These are phyloP conservation scores for Zoanthus solanderi DNA, from an alignment of 92 coral and sea anemone genomes.

Conservation along the genomic window DNA sequence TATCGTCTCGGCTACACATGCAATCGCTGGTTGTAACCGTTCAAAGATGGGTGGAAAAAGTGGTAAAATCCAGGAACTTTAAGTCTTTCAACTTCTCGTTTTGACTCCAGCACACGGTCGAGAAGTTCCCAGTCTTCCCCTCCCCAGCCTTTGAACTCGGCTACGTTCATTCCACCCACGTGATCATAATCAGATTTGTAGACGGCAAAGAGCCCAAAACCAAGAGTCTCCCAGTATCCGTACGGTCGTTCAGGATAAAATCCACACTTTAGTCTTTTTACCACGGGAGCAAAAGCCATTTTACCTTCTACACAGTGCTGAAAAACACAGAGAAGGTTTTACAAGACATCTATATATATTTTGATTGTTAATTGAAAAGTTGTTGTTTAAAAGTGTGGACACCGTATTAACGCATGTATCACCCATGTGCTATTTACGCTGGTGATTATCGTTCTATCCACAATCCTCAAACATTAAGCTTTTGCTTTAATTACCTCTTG, in stretches of 20 bases:
- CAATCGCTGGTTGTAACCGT: conserved; percentile 58
- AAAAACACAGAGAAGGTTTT: neutral
- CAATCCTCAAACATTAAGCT: too few species aligned
- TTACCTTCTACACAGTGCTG: conserved; percentile 92
- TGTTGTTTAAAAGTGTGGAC: too few species aligned
- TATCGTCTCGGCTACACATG: conserved; percentile 28
- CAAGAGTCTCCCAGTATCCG: conserved; percentile 94
- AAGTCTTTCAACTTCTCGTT: conserved; percentile 85
- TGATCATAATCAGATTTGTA: conserved; percentile 91
- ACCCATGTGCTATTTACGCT: too few species aligned
- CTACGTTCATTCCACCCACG: conserved; percentile 86
- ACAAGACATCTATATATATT: neutral
- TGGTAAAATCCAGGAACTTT: conserved; percentile 86
- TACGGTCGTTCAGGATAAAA: conserved; percentile 76
- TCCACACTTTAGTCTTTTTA: conserved; percentile 87
- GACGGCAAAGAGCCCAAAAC: conserved; percentile 85
- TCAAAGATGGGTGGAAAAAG: conserved; percentile 79
- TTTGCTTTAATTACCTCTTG: too few species aligned
- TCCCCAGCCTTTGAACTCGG: conserved; percentile 83
- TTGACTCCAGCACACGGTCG: conserved; percentile 82
- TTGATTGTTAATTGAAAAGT: too few species aligned
- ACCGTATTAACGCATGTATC: too few species aligned
- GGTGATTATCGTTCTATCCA: too few species aligned
- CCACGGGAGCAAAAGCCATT: conserved; percentile 97
- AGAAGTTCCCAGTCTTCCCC: conserved; percentile 98